These are phyloP conservation scores for Agrotis exclamationis DNA, from an alignment of 2,888 invertebrate species.

Conservation along the genomic window DNA sequence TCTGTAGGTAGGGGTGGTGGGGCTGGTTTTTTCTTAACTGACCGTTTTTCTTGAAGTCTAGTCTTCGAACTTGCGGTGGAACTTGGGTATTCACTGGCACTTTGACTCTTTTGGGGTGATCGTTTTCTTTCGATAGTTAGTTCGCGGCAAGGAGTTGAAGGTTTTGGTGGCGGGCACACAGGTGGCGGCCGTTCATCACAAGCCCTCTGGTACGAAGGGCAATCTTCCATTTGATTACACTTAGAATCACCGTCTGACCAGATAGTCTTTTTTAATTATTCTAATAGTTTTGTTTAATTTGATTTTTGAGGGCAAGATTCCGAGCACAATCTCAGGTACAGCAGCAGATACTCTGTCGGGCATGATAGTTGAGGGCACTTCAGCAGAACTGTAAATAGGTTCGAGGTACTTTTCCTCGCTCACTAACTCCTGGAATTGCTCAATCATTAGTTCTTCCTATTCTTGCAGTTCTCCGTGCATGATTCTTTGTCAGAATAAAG, in stretches of 20 bases:
- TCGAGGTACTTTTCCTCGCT: constrained; percentile 37
- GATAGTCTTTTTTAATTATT: constrained; percentile 1
- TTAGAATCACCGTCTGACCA: constrained; percentile 5
- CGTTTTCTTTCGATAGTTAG: constrained; percentile 2
- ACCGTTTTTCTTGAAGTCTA: neutral
- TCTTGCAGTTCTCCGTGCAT: constrained; percentile 64
- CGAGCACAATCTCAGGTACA: neutral
- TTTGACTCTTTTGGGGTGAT: too few species aligned
- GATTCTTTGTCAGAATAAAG: constrained; percentile 62
- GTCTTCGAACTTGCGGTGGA: neutral
- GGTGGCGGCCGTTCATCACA: neutral
- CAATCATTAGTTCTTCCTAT: constrained; percentile 64
- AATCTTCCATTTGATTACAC: constrained; percentile 1
- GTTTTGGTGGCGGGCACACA: neutral
- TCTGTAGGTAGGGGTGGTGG: neutral
- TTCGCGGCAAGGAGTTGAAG: neutral
- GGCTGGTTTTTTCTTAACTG: neutral
- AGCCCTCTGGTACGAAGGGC: neutral
- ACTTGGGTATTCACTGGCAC: constrained; percentile 19
- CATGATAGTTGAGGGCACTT: neutral
- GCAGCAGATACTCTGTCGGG: neutral
- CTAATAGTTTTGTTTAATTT: neutral
- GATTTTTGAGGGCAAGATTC: neutral
- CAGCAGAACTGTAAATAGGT: neutral
- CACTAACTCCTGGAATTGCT: constrained; percentile 31